Evolutionary conservation across 2,888 invertebrate genomes (phyloP).

Genomic region (Hypselothyrea guttata): DNA sequence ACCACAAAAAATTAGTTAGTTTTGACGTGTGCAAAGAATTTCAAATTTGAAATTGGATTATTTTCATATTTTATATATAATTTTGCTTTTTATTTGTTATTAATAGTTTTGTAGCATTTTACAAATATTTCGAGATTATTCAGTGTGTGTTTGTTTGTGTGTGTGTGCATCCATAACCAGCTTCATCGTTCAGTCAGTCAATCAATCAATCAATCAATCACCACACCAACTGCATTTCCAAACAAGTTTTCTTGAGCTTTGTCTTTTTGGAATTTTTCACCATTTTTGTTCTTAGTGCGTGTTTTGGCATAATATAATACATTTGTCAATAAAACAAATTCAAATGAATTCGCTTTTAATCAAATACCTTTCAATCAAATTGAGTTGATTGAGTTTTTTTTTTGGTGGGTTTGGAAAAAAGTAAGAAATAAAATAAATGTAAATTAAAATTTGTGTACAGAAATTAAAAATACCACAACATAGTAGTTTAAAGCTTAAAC

Average conservation of each 20-base stretch:
- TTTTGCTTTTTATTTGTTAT: constrained; percentile 16
- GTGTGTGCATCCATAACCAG: constrained; percentile 49
- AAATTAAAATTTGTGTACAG: constrained; percentile 65
- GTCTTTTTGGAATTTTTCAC: constrained; percentile 12
- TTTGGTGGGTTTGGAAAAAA: constrained; percentile 35
- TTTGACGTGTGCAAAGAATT: too few species aligned
- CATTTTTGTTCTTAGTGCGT: constrained; percentile 56
- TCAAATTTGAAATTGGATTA: constrained; percentile 7
- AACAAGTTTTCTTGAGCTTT: constrained; percentile 29
- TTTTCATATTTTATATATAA: constrained; percentile 8
- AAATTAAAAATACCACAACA: constrained; percentile 46
- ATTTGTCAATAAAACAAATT: constrained; percentile 32
- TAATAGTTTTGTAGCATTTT: constrained; percentile 15
- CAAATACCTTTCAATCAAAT: constrained; percentile 70
- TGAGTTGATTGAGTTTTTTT: constrained; percentile 25
- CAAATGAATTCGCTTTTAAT: constrained; percentile 30
- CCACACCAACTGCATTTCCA: constrained; percentile 23
- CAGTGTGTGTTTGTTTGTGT: constrained; percentile 33
- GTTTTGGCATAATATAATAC: constrained; percentile 52
- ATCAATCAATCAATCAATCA: constrained; percentile 24
- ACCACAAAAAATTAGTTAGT: constrained; percentile 14
- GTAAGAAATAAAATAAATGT: constrained; percentile 61
- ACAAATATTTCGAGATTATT: constrained; percentile 70
- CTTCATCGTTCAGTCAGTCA: constrained; percentile 28
- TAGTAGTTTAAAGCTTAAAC: constrained; percentile 19